Evolutionary conservation across 2,113 vertebrate species (phyloP).

Genomic region (Mobula hypostoma): DNA sequence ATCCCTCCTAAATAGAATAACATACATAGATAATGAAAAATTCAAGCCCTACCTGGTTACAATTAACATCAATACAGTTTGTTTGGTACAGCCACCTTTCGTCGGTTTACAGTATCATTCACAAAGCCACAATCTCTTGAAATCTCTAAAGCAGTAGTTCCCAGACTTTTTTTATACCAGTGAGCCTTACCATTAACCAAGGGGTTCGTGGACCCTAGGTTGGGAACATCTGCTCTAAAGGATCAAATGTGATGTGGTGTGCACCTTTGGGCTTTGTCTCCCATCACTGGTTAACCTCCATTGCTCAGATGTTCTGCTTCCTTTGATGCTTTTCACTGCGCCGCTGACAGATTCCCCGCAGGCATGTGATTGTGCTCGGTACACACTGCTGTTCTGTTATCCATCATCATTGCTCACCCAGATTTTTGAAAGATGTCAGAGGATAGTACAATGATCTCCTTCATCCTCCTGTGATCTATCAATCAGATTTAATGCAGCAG

Average conservation of each 20-base stretch:
- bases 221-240: neutral
- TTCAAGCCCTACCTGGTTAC: no score
- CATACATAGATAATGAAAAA: no score
- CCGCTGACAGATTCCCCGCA: neutral
- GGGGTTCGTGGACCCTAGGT: no score
- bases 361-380: neutral
- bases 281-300: neutral
- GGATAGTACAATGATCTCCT: neutral
- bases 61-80: neutral
- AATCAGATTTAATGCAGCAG: conserved; percentile 22
- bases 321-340: neutral
- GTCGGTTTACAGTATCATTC: neutral
- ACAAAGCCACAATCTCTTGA: neutral
- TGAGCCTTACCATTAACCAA: no score
- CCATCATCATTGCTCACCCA: conserved; percentile 1
- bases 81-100: neutral
- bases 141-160: no score
- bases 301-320: neutral
- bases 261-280: neutral
- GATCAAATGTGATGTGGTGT: neutral
- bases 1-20: no score
- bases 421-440: neutral
- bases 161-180: no score
- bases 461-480: conserved; percentile 15
- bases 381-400: neutral